Conservation (phyloP, 2,797 vertebrate genomes). For the Oceanodroma leucorhoa region DNA sequence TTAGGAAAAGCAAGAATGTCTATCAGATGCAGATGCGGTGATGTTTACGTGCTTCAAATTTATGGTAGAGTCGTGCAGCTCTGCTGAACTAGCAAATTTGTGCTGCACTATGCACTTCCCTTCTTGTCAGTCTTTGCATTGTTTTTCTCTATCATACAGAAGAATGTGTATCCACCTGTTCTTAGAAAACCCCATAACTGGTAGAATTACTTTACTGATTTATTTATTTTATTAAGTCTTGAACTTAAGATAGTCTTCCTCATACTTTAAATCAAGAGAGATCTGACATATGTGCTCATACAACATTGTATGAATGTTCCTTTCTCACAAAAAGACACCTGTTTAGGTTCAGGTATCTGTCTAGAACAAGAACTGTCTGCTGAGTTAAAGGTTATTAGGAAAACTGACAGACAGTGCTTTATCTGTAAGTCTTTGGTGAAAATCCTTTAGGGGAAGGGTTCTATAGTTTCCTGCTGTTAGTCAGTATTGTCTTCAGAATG, state of each 20-base stretch:
- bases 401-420: neutral
- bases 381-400: neutral
- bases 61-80: neutral
- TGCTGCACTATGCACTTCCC: neutral
- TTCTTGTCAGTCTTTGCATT: neutral
- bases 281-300: neutral
- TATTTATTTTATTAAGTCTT: neutral
- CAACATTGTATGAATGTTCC: neutral
- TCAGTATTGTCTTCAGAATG: neutral
- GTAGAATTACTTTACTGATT: neutral
- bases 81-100: neutral
- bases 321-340: neutral
- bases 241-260: neutral
- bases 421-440: neutral
- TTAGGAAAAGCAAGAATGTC: neutral
- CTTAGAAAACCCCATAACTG: neutral
- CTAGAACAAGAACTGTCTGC: neutral
- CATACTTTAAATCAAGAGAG: neutral
- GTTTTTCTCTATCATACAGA: neutral
- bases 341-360: neutral
- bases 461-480: neutral
- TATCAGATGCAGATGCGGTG: neutral
- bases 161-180: neutral
- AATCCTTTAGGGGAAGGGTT: neutral
- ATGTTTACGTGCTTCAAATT: neutral